These are phyloP conservation scores for Rotaria sp. DNA, from an alignment of 2,888 invertebrate genomes.

Conservation along the genomic window DNA sequence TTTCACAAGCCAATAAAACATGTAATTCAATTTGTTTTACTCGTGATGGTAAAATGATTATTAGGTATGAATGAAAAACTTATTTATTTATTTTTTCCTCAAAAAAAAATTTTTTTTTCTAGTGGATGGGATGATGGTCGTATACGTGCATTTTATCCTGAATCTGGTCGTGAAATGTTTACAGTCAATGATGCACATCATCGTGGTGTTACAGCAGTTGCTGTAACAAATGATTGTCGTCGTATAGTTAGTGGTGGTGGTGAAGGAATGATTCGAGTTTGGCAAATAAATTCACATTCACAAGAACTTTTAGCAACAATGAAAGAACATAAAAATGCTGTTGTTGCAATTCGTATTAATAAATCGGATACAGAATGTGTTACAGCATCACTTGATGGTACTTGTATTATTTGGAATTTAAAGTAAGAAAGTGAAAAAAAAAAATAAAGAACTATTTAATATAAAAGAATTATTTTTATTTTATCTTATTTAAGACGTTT, in stretches of 20 bases:
- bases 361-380: constrained; percentile 72
- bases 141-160: constrained; percentile 54
- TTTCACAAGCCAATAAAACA: constrained; percentile 76
- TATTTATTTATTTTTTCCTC: not conserved
- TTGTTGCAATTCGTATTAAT: constrained; percentile 73
- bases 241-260: constrained; percentile 78
- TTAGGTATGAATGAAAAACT: constrained; percentile 60
- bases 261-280: constrained; percentile 66
- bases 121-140: constrained; percentile 56
- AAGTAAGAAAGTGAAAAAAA: constrained; percentile 58
- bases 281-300: constrained; percentile 66
- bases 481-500: constrained; percentile 59
- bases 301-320: constrained; percentile 68
- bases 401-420: constrained; percentile 85
- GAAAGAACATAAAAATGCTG: constrained; percentile 82
- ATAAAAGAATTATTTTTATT: constrained; percentile 31
- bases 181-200: constrained; percentile 79
- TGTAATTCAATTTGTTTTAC: constrained; percentile 73
- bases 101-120: not conserved
- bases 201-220: constrained; percentile 76
- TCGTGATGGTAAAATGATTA: constrained; percentile 70
- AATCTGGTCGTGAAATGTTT: constrained; percentile 72
- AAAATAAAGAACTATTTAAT: not conserved
- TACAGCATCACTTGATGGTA: constrained; percentile 81
- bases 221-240: constrained; percentile 65